Conservation (phyloP, 2,888 invertebrate species). For the Epiblema foenella region DNA sequence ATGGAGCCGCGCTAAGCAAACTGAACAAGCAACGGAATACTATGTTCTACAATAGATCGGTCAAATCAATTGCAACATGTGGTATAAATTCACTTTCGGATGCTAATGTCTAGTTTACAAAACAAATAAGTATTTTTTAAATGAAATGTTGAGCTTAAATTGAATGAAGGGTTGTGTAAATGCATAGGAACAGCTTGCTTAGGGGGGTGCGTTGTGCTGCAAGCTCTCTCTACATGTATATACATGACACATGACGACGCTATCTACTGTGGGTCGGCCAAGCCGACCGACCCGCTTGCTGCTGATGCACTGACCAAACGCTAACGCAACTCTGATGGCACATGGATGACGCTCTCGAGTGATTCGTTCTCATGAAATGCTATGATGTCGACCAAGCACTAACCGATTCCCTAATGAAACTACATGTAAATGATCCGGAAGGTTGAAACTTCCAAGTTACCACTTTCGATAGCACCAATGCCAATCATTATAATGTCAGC, state of each 20-base stretch:
- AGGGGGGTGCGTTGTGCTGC: slow-evolving; percentile 73
- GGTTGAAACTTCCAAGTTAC: slow-evolving; percentile 46
- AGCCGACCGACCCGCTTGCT: slow-evolving; percentile 23
- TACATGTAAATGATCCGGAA: slow-evolving; percentile 56
- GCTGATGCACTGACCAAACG: slow-evolving; percentile 44
- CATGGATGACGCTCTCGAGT: slow-evolving; percentile 67
- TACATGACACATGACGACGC: slow-evolving; percentile 49
- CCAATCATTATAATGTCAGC: slow-evolving; percentile 70
- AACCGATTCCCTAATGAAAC: slow-evolving; percentile 69
- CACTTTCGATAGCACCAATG: slow-evolving; percentile 77
- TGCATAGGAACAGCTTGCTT: slow-evolving; percentile 67
- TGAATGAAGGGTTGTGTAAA: slow-evolving; percentile 6
- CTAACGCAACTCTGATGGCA: slow-evolving; percentile 67
- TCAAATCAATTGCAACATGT: not conserved
- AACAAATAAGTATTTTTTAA: slow-evolving; percentile 10
- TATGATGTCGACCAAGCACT: slow-evolving; percentile 70
- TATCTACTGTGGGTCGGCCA: slow-evolving; percentile 28
- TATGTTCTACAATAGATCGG: slow-evolving; percentile 20
- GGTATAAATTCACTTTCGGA: slow-evolving; percentile 6
- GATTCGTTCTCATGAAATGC: slow-evolving; percentile 55
- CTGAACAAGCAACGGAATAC: slow-evolving; percentile 53
- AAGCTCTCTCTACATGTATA: slow-evolving; percentile 67
- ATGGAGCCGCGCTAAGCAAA: slow-evolving; percentile 77
- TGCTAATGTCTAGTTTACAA: slow-evolving; percentile 14
- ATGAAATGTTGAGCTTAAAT: not conserved